Evolutionary conservation across 92 coral and sea anemone genomes (phyloP).

Genomic region (Paramuricea clavata): DNA sequence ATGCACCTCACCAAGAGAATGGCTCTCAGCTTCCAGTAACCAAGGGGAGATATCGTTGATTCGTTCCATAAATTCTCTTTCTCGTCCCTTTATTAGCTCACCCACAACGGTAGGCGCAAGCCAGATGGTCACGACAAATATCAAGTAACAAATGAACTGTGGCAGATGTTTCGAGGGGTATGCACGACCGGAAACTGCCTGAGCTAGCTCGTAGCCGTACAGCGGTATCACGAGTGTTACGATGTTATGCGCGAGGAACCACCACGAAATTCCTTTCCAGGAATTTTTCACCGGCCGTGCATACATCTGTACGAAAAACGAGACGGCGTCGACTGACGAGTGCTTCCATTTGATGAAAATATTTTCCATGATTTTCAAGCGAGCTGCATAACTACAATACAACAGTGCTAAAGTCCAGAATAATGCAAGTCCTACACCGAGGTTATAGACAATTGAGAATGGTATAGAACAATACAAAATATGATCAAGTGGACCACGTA

Average conservation of each 20-base stretch:
- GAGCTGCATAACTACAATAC: constrained; percentile 20
- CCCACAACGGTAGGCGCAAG: constrained; percentile 6
- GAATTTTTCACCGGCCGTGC: constrained; percentile 33
- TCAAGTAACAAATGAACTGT: constrained; percentile 36
- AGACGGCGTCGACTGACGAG: constrained; percentile 16
- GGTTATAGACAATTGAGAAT: background rate
- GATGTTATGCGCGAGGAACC: constrained; percentile 49
- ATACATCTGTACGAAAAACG: constrained; percentile 10
- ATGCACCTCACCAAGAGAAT: no score
- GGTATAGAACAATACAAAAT: background rate
- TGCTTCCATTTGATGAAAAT: constrained; percentile 14
- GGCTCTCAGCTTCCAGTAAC: background rate
- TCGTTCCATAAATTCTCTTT: constrained; percentile 1
- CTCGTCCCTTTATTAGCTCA: constrained; percentile 20
- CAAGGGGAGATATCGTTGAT: constrained; percentile 30
- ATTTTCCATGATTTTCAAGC: constrained; percentile 14
- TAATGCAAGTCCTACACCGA: constrained; percentile 25
- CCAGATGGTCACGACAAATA: constrained; percentile 35
- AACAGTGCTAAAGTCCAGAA: constrained; percentile 25
- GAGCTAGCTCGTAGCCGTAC: constrained; percentile 49
- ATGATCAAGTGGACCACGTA: background rate
- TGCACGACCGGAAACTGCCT: constrained; percentile 11
- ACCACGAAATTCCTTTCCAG: constrained; percentile 51
- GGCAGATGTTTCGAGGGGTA: constrained; percentile 27
- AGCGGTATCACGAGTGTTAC: constrained; percentile 45